Conservation (phyloP, 92 coral and sea anemone genomes). For the Palythoa caribaeorum region DNA sequence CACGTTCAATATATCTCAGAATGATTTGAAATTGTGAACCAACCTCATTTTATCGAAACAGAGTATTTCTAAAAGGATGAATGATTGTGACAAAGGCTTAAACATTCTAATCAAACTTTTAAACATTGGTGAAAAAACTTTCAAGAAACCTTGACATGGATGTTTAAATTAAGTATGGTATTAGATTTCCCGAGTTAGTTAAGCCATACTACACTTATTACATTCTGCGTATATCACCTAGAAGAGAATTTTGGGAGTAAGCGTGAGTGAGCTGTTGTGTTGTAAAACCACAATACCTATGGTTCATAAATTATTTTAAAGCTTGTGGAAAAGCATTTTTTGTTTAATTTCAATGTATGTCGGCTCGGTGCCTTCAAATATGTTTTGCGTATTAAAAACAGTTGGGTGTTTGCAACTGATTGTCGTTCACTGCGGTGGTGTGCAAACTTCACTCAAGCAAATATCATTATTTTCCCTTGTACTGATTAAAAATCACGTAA, state of each 20-base stretch:
- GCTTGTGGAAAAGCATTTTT: background rate
- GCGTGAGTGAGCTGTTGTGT: background rate
- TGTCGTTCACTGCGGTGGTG: slow-evolving; percentile 22
- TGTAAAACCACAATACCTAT: background rate
- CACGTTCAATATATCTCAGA: background rate
- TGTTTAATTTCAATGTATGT: background rate
- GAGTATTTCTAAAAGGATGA: background rate
- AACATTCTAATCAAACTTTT: background rate
- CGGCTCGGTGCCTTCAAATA: background rate
- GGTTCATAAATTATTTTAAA: no score
- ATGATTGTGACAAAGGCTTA: background rate
- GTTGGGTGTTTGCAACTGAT: slow-evolving; percentile 23
- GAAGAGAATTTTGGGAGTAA: background rate
- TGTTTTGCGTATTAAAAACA: slow-evolving; percentile 16
- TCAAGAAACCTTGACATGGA: background rate
- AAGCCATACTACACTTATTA: background rate
- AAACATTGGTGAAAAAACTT: background rate
- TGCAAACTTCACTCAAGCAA: slow-evolving; percentile 28
- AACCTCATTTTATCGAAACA: background rate
- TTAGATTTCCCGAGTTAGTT: background rate
- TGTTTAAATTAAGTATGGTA: background rate
- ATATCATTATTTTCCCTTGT: background rate
- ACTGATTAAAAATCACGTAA: background rate
- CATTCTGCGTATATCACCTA: background rate
- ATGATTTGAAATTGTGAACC: background rate